Percentiles rank a stretch among this genome's conserved stretches.
Conservation (phyloP, 2,797 vertebrate genomes). For the Enteromius argenteus region DNA sequence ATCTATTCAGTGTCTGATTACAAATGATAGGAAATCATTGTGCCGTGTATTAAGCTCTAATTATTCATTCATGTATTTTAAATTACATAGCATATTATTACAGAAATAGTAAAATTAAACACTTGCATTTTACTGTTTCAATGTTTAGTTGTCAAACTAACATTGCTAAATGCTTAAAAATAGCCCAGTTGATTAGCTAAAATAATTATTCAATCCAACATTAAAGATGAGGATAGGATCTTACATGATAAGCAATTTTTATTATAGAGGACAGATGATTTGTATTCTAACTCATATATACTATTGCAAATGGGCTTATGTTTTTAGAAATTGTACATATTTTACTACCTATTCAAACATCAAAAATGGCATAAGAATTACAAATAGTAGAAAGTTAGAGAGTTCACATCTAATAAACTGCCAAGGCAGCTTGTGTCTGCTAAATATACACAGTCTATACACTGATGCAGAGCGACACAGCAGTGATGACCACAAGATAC, state of each 20-base stretch:
- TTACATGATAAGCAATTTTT: not conserved
- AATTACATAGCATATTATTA: not conserved
- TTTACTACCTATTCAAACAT: not conserved
- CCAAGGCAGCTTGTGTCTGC: not conserved
- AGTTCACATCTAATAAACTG: not conserved
- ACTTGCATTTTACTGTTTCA: not conserved
- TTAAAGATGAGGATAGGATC: not conserved
- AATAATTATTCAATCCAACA: not conserved
- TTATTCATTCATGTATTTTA: not conserved
- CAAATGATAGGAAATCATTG: not conserved
- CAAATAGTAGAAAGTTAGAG: not conserved
- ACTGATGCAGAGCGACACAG: conserved; percentile 15
- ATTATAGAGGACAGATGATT: not conserved
- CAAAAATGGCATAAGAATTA: not conserved
- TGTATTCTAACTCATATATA: not conserved
- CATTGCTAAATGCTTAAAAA: not conserved
- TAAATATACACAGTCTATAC: conserved; percentile 1
- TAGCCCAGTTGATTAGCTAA: not conserved
- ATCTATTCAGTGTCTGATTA: not conserved
- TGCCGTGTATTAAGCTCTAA: not conserved
- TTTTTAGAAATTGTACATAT: not conserved
- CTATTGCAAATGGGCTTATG: not conserved
- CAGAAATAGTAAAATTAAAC: not conserved
- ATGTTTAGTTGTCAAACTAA: not conserved
- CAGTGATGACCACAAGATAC: conserved; percentile 21